These are phyloP conservation scores for Heteronetta atricapilla DNA, from an alignment of 2,113 vertebrate species.

Conservation along the genomic window DNA sequence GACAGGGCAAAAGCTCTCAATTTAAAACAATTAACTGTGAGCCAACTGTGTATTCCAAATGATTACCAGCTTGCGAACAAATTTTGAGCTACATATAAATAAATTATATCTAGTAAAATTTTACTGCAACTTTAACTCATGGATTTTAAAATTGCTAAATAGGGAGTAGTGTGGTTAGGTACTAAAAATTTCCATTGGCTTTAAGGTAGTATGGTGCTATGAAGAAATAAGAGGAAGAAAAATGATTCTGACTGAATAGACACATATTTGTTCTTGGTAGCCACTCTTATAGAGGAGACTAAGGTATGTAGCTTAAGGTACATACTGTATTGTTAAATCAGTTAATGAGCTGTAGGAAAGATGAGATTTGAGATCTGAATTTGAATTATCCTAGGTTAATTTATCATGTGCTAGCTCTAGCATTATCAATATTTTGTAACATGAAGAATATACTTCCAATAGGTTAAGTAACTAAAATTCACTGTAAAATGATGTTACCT, in stretches of 20 bases:
- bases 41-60: not conserved
- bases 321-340: not conserved
- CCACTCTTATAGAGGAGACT: not conserved
- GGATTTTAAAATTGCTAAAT: not conserved
- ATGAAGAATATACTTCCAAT: not conserved
- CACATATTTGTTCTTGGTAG: not conserved
- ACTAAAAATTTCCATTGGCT: not conserved
- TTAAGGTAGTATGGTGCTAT: not conserved
- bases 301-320: not conserved
- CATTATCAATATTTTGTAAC: not conserved
- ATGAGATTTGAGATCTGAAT: not conserved
- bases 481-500: not conserved
- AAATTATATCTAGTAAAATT: not conserved
- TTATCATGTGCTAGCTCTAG: not conserved
- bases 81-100: not conserved
- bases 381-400: not conserved
- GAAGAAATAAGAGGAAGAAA: not conserved
- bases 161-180: not conserved
- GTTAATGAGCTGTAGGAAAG: not conserved
- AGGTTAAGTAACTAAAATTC: not conserved
- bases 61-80: not conserved
- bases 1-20: not conserved
- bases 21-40: constrained; percentile 23
- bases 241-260: not conserved
- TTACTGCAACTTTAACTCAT: not conserved